These are phyloP conservation scores for Ommatoiulus sabulosus DNA, from an alignment of 2,888 invertebrate genomes.

Conservation along the genomic window DNA sequence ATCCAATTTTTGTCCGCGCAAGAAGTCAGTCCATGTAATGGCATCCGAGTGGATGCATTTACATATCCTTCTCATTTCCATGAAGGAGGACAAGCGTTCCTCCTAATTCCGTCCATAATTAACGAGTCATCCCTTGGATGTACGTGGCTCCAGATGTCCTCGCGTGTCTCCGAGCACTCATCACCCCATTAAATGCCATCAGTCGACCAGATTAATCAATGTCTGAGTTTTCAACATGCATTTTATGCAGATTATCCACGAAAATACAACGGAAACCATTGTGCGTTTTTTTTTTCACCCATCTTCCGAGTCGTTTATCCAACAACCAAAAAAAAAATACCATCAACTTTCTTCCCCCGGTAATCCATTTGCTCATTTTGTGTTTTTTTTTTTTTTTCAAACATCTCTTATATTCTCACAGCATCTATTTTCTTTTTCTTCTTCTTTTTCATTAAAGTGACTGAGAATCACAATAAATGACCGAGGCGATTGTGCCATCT, in stretches of 20 bases:
- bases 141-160: conserved; percentile 14
- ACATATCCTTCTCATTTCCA: no score
- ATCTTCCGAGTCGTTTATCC: background rate
- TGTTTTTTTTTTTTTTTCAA: background rate
- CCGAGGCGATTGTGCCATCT: conserved; percentile 34
- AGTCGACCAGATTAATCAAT: background rate
- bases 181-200: conserved; percentile 25
- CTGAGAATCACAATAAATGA: conserved; percentile 23
- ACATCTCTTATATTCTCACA: background rate
- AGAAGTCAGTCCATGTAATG: no score
- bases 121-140: background rate
- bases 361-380: background rate
- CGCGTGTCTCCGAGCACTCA: background rate
- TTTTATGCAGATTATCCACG: background rate
- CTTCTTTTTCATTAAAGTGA: conserved; percentile 22
- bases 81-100: no score
- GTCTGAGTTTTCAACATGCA: background rate
- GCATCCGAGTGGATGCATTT: no score
- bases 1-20: no score
- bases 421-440: background rate
- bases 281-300: background rate
- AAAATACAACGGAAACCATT: background rate
- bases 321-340: background rate
- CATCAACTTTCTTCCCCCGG: background rate
- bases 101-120: background rate